Conservation (phyloP, 2,888 invertebrate species). For the Sarcophaga subvicina region DNA sequence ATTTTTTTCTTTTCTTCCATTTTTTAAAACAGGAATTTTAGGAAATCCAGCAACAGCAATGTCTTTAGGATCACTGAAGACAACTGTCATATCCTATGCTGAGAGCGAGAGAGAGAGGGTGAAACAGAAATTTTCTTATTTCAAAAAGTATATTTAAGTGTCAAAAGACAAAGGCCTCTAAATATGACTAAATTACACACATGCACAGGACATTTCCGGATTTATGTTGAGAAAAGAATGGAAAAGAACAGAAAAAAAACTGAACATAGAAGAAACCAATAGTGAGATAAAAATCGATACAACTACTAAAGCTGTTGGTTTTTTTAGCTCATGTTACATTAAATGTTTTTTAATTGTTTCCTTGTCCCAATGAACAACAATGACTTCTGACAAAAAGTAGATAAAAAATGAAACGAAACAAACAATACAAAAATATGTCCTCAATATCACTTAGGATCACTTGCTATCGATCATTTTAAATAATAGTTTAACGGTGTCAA, state of each 20-base stretch:
- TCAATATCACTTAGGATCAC: constrained; percentile 20
- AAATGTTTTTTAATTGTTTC: constrained; percentile 65
- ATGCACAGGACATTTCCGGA: constrained; percentile 78
- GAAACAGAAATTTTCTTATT: constrained; percentile 32
- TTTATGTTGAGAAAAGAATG: constrained; percentile 57
- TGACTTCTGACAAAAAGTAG: constrained; percentile 19
- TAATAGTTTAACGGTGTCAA: too few species aligned
- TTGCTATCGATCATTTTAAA: constrained; percentile 32
- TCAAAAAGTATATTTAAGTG: constrained; percentile 37
- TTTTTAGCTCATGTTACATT: constrained; percentile 78
- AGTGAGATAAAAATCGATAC: constrained; percentile 63
- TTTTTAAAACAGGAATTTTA: constrained; percentile 2
- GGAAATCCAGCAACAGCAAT: constrained; percentile 35
- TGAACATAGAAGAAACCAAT: background rate
- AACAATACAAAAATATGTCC: constrained; percentile 6
- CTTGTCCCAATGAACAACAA: constrained; percentile 24
- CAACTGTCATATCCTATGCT: constrained; percentile 25
- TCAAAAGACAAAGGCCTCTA: constrained; percentile 51
- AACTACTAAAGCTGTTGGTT: constrained; percentile 74
- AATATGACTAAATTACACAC: constrained; percentile 70
- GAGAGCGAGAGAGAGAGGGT: constrained; percentile 19
- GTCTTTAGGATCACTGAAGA: constrained; percentile 16
- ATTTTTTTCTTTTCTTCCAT: background rate
- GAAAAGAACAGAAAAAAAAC: constrained; percentile 31
- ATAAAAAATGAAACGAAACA: background rate